Percentiles rank a stretch among this genome's conserved stretches.
These are phyloP conservation scores for Hypselothyrea guttata DNA, from an alignment of 2,888 invertebrate genomes.

Conservation along the genomic window DNA sequence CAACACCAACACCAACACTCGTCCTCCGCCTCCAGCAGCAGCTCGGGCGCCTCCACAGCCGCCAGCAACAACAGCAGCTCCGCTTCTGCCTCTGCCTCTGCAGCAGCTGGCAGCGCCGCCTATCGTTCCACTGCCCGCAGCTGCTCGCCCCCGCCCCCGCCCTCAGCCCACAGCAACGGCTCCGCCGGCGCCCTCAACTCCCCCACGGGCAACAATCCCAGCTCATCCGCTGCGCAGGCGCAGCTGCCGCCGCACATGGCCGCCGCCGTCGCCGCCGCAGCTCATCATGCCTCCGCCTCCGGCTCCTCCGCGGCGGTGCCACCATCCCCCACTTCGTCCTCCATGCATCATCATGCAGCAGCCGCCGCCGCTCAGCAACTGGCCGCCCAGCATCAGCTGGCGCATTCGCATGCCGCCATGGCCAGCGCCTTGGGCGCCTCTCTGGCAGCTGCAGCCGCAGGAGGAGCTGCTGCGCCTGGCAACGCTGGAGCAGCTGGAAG, in stretches of 20 bases:
- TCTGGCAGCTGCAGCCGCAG: conserved; percentile 74
- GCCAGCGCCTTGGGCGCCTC: conserved; percentile 78
- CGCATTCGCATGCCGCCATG: conserved; percentile 80
- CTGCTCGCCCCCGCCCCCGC: conserved; percentile 54
- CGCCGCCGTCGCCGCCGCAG: conserved; percentile 70
- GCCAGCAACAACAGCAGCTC: conserved; percentile 4
- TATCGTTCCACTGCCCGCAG: conserved; percentile 63
- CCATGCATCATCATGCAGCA: conserved; percentile 72
- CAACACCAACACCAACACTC: conserved; percentile 15
- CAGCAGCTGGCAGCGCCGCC: conserved; percentile 15
- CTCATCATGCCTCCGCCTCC: conserved; percentile 54
- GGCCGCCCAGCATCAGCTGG: conserved; percentile 78
- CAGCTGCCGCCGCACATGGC: conserved; percentile 71
- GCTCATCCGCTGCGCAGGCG: conserved; percentile 28
- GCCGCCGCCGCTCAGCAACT: conserved; percentile 78
- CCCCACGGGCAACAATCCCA: conserved; percentile 23
- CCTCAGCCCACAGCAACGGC: conserved; percentile 60
- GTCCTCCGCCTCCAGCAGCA: conserved; percentile 21
- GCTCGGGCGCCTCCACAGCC: conserved; percentile 3
- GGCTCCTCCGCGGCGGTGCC: conserved; percentile 48
- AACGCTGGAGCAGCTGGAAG: conserved; percentile 42
- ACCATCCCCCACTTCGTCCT: conserved; percentile 52
- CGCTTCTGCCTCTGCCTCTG: conserved; percentile 7
- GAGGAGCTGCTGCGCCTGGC: conserved; percentile 79
- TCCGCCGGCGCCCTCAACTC: conserved; percentile 50